Percentiles rank a stretch among this genome's conserved stretches.
Evolutionary conservation across 2,888 invertebrate genomes (phyloP).

Genomic region (Yponomeuta malinellus): DNA sequence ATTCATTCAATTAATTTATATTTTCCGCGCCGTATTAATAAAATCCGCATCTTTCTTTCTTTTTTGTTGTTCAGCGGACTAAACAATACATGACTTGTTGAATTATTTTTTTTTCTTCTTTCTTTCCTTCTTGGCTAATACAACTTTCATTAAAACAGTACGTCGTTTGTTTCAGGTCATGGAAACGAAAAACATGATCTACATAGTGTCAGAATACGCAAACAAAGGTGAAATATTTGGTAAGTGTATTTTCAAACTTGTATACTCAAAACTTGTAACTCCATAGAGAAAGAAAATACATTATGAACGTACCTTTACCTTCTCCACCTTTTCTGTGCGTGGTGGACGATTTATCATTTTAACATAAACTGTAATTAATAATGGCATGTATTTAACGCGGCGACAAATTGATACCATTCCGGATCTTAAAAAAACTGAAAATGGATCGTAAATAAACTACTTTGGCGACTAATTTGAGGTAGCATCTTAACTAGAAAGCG

Average conservation of each 20-base stretch:
- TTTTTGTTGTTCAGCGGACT: background rate
- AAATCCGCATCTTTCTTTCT: background rate
- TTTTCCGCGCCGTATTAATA: background rate
- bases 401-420: too few species aligned
- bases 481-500: too few species aligned
- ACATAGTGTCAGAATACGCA: slow-evolving; percentile 98
- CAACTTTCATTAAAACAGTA: background rate
- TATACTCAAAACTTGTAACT: background rate
- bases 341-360: background rate
- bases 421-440: too few species aligned
- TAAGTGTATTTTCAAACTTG: slow-evolving; percentile 62
- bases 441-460: too few species aligned
- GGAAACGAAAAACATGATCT: slow-evolving; percentile 99
- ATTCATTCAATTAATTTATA: too few species aligned
- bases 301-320: too few species aligned
- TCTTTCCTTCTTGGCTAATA: background rate
- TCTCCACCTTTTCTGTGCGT: background rate
- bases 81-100: background rate
- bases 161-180: slow-evolving; percentile 84
- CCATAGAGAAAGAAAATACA: background rate
- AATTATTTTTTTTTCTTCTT: background rate
- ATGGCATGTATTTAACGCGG: too few species aligned
- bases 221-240: slow-evolving; percentile 99
- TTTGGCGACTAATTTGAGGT: too few species aligned
- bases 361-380: background rate